Evolutionary conservation across 1,140 invertebrate species (phyloP).

Genomic region (Brachionus koreanus): DNA sequence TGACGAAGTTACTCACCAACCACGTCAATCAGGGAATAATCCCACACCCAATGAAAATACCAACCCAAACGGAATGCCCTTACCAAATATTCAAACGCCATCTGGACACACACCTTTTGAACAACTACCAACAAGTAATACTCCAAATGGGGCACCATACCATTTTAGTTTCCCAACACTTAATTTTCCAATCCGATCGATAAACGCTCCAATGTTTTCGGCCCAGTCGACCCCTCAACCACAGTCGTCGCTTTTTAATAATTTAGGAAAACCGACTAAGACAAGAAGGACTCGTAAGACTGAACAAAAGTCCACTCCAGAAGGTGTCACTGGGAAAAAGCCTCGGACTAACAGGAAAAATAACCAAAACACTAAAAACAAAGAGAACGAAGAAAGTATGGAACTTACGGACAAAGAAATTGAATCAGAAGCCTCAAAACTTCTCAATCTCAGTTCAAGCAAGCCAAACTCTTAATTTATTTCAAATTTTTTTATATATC

Average conservation of each 20-base stretch:
- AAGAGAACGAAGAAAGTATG: neutral
- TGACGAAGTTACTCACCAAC: neutral
- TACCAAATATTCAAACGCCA: neutral
- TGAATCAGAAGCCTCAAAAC: neutral
- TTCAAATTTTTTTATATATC: neutral
- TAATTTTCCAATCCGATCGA: neutral
- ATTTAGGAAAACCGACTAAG: neutral
- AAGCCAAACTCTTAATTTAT: neutral
- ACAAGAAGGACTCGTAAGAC: neutral
- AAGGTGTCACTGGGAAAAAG: neutral
- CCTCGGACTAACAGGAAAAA: neutral
- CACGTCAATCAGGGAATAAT: neutral
- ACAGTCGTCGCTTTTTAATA: neutral
- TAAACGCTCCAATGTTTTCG: neutral
- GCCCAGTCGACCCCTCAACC: neutral
- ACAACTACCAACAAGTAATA: neutral
- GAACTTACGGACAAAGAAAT: neutral
- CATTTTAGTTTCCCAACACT: neutral
- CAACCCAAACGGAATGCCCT: neutral
- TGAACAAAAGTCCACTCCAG: neutral
- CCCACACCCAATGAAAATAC: neutral
- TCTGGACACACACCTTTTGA: neutral
- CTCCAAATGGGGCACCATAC: neutral
- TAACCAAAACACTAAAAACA: neutral
- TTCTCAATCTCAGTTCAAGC: neutral